Base-by-base conservation (phyloP, 2,113 vertebrate genomes). In the Turdus rufiventris region DNA sequence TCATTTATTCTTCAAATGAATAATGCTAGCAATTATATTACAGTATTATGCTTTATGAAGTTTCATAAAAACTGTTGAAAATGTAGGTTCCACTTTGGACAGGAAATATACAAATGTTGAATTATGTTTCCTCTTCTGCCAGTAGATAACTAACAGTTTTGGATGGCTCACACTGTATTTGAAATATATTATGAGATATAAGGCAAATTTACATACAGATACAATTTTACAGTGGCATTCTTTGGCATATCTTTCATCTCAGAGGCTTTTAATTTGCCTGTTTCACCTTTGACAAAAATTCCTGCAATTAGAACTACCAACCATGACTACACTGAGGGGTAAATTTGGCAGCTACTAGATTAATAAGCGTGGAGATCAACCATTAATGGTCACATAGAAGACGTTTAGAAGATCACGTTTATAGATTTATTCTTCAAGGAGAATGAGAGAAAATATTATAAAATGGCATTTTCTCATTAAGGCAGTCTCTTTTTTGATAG, bases 401-500 rank as follows among this genome's bases (percentile, higher is more conserved):
- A 89, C 95, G 86, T 90, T 94, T 68, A 80, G 85, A 85, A 91
- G 79, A 88, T 63, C 54, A 56, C 5, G 7, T 47, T 93, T 94
- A 63, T 63, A 40, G 28, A 94, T 86, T 57, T 82, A 85, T 89
- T 86, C 67, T 73, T 28, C 33, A 70, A 73, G 85, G 75, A 79
- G 18, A 25, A 91, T 58, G 79, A 70, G 31, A 66, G 38, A 53
- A 88, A 19, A 3, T 3, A 65, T 88, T 85, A 62, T 20, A 91
- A 96, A 90, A 85, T 85, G 56, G 8, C 40, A 91, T 84, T 86
- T 70, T 63, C 40, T 86, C 38, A 73, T 93, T 94, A 79, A 88
- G 19, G 9, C 16, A 78, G 65, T 75, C 45, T 78, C 33, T 58
- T 95, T 36, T 95, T 74, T 63, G 67, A 74, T 47, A 63, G 33